A percentile compares a stretch with the other conserved stretches of the same genome.
Evolutionary conservation across 1,140 invertebrate genomes (phyloP).

Genomic region (Zaprionus lachaisei): DNA sequence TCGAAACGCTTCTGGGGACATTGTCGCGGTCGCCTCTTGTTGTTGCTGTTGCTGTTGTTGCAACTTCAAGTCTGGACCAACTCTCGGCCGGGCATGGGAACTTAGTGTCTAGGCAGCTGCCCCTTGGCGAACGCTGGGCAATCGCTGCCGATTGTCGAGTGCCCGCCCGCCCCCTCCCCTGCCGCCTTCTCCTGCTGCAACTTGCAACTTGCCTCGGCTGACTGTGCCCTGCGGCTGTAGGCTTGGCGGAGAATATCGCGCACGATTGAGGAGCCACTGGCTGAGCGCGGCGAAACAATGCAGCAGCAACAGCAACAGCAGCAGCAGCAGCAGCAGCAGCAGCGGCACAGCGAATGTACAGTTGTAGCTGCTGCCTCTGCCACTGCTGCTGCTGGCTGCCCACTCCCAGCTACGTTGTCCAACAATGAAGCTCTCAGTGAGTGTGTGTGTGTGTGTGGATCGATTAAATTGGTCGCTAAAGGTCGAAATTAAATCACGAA

Average conservation of each 20-base stretch:
- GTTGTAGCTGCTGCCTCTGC: conserved; percentile 39
- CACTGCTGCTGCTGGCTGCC: conserved; percentile 47
- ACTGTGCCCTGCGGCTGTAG: conserved; percentile 61
- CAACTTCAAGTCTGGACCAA: neutral
- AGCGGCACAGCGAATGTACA: conserved; percentile 30
- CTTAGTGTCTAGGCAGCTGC: conserved; percentile 58
- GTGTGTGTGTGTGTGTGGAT: conserved; percentile 58
- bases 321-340: neutral
- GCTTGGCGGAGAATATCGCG: conserved; percentile 71
- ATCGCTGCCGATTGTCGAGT: conserved; percentile 50
- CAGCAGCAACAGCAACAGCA: conserved; percentile 33
- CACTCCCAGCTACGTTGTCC: conserved; percentile 61
- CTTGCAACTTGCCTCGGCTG: conserved; percentile 18
- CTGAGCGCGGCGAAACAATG: conserved; percentile 61
- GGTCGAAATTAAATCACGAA: conserved; percentile 84
- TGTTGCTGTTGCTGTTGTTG: conserved; percentile 12
- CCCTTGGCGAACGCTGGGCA: conserved; percentile 46
- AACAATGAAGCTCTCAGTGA: conserved; percentile 60
- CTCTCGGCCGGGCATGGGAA: conserved; percentile 55
- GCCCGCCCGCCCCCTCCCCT: conserved; percentile 13
- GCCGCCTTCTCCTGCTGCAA: conserved; percentile 11
- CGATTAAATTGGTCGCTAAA: conserved; percentile 84
- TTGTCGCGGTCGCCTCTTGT: conserved; percentile 41
- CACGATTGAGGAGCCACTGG: conserved; percentile 67
- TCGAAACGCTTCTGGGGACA: conserved; percentile 81